Percentiles rank a stretch among this genome's conserved stretches.
phyloP scores from a whole-genome alignment of 1,140 invertebrate species.

The Orchesella cincta region DNA sequence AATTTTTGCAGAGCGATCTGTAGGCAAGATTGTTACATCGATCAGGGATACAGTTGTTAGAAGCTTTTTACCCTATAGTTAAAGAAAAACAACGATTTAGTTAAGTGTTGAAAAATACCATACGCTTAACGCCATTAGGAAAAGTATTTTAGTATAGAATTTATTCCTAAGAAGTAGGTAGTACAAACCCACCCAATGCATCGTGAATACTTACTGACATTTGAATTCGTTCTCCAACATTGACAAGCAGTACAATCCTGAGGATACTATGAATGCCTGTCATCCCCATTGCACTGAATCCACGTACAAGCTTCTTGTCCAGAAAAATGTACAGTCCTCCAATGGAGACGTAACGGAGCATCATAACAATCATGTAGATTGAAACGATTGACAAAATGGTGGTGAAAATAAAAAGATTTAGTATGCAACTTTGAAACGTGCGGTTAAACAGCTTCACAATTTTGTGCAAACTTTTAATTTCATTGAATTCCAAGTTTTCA shows the following conservation, averaged over 20 bases:
- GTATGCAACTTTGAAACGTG: neutral
- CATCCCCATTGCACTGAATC: neutral
- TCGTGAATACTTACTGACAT: neutral
- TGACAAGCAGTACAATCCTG: neutral
- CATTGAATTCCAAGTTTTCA: neutral
- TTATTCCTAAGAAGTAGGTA: constrained; percentile 5
- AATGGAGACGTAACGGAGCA: neutral
- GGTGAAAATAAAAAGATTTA: neutral
- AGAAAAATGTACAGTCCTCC: neutral
- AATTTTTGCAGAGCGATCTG: neutral
- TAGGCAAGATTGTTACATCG: neutral
- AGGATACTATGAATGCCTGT: neutral
- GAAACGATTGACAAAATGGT: neutral
- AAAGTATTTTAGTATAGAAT: neutral
- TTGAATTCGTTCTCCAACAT: neutral
- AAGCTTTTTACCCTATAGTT: neutral
- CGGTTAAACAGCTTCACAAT: neutral
- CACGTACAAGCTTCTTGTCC: neutral
- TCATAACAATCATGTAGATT: neutral
- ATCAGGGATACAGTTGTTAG: neutral
- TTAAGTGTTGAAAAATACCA: neutral
- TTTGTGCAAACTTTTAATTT: neutral
- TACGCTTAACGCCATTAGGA: no score
- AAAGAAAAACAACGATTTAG: neutral
- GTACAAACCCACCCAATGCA: neutral